A percentile compares a stretch with the other conserved stretches of the same genome.
These are phyloP conservation scores for Elephas maximus DNA, from an alignment of 2,113 vertebrate species.

Conservation along the genomic window DNA sequence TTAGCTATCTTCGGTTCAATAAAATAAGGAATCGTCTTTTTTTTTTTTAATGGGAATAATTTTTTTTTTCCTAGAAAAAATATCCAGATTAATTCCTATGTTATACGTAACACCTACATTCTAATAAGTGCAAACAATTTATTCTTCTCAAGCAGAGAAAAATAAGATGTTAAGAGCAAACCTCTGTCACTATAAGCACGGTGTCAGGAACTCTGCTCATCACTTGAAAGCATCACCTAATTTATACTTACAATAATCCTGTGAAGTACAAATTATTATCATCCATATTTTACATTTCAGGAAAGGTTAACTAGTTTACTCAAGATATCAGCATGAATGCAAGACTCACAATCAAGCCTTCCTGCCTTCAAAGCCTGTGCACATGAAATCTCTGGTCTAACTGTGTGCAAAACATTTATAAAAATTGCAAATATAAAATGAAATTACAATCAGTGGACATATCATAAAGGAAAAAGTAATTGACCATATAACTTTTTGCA, in stretches of 20 bases:
- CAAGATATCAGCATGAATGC: background rate
- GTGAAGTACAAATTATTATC: background rate
- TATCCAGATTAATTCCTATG: background rate
- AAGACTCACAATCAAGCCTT: background rate
- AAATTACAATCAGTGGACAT: background rate
- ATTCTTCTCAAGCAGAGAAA: background rate
- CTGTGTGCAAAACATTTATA: background rate
- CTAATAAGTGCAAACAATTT: background rate
- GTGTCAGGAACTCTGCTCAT: background rate
- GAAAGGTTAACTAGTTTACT: background rate
- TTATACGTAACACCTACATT: background rate
- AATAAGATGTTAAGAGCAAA: background rate
- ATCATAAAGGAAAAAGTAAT: background rate
- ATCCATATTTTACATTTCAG: background rate
- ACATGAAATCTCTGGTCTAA: background rate
- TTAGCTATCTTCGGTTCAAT: conserved; percentile 24
- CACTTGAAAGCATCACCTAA: background rate
- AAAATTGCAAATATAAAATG: background rate
- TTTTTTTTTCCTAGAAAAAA: background rate
- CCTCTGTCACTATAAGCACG: background rate
- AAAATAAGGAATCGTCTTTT: background rate
- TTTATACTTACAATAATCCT: background rate
- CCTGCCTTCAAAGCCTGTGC: background rate
- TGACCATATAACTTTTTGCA: background rate
- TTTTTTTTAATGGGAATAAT: background rate